Base-by-base conservation (phyloP, 1,140 invertebrate species). In the Zaprionus africanus region DNA sequence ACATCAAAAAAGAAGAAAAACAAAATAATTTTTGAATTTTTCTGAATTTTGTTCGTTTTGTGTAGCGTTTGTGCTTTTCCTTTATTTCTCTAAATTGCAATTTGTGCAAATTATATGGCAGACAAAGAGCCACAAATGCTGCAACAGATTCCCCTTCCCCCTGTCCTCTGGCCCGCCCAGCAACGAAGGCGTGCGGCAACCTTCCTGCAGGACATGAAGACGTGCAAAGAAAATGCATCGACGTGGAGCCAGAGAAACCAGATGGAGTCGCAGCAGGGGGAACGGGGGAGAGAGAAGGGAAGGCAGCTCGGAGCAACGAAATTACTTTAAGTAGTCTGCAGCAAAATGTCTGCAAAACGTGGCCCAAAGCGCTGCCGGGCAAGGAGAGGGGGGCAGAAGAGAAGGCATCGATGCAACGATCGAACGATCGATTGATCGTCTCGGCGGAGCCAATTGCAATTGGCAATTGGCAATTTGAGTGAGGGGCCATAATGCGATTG, bases 51-150 rank as follows among this genome's bases (percentile, higher is more conserved):
- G 51, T 76, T 69, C 28, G 36, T 76, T 60, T 70, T 54, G 70
- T 70, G 61, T 41, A 60, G 62, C 66, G 51, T 76, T 66, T 77
- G 38, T 67, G 51, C 54, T 76, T 70, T 90, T 83, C 85, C 66
- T 84, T 82, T 85, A 90, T 90, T 90, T 90, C 85, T 90, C 72
- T 90, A 90, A 90, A 90, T 90, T 90, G 85, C 85, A 90, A 84
- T 90, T 90, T 90, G 78, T 62, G 72, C 81, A 90, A 90, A 90
- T 90, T 90, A 90, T 90, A 90, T 85, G 76, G 54, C 78, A 81
- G 84, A 67, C 78, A 88, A 88, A 90, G 79, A 76, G 80, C 73
- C 81, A 73, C 82, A 87, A 87, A 86, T 76, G 82, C 66, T 85
- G 78, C 22, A 22, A 22, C 19, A 54, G 74, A 49, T 31, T 17